Conservation (phyloP, 1,140 invertebrate genomes). For the Whitmania pigra region DNA sequence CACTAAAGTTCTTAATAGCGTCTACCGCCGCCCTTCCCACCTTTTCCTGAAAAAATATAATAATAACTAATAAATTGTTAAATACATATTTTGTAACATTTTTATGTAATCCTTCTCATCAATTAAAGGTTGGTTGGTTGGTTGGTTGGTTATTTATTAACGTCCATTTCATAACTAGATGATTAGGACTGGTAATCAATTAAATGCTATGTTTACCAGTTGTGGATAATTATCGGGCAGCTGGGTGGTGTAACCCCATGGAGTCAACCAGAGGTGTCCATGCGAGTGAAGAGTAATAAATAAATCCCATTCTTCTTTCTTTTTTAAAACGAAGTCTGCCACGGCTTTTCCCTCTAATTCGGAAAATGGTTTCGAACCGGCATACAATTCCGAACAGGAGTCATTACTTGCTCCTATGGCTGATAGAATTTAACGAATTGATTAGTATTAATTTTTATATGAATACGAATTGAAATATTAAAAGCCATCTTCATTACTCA, state of each 20-base stretch:
- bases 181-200: no score
- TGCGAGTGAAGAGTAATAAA: conserved; percentile 40
- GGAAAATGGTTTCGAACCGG: conserved; percentile 71
- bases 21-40: conserved; percentile 8
- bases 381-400: conserved; percentile 75
- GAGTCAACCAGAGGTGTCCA: conserved; percentile 41
- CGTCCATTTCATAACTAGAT: no score
- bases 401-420: conserved; percentile 62
- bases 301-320: conserved; percentile 19
- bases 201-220: conserved; percentile 32
- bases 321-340: conserved; percentile 27
- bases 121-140: no score
- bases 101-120: no score
- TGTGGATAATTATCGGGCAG: conserved; percentile 35
- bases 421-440: conserved; percentile 28
- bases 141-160: no score
- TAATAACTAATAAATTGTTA: background rate
- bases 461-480: background rate
- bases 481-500: conserved; percentile 1
- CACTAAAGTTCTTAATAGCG: conserved; percentile 13
- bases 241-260: conserved; percentile 40
- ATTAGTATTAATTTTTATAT: background rate
- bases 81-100: background rate
- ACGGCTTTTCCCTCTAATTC: conserved; percentile 66
- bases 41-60: conserved; percentile 12